phyloP scores from a whole-genome alignment of 1,140 invertebrate species.

The Hylaeus anthracinus region DNA sequence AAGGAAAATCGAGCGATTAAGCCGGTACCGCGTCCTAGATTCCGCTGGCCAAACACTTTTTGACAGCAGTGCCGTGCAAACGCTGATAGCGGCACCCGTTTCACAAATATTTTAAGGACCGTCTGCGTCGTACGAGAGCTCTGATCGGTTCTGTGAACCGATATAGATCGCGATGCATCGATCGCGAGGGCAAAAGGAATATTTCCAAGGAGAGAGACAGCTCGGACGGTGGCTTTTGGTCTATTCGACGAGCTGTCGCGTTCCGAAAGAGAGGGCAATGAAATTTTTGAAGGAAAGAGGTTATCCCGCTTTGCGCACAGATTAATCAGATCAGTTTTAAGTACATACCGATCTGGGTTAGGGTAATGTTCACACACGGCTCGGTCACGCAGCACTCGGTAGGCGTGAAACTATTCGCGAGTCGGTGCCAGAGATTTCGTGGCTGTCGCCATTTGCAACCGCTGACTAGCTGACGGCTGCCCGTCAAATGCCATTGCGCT shows the following conservation, averaged over 20 bases:
- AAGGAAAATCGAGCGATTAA: conserved; percentile 48
- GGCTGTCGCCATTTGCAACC: conserved; percentile 79
- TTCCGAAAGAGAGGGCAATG: neutral
- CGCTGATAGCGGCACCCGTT: conserved; percentile 11
- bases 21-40: conserved; percentile 48
- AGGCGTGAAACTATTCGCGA: conserved; percentile 72
- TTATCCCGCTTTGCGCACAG: conserved; percentile 1
- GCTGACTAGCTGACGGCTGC: conserved; percentile 72
- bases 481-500: conserved; percentile 63
- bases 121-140: neutral
- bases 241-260: conserved; percentile 21
- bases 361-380: conserved; percentile 62
- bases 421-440: conserved; percentile 73
- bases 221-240: conserved; percentile 11
- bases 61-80: conserved; percentile 50
- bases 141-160: no score
- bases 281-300: conserved; percentile 25
- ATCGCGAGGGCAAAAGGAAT: neutral
- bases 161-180: conserved; percentile 16
- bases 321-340: neutral
- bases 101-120: neutral
- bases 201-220: conserved; percentile 7
- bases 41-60: conserved; percentile 37
- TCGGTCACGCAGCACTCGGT: conserved; percentile 66
- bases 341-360: conserved; percentile 70